Evolutionary conservation across 2,888 invertebrate species (phyloP).

Genomic region (Xestia c-nigrum): DNA sequence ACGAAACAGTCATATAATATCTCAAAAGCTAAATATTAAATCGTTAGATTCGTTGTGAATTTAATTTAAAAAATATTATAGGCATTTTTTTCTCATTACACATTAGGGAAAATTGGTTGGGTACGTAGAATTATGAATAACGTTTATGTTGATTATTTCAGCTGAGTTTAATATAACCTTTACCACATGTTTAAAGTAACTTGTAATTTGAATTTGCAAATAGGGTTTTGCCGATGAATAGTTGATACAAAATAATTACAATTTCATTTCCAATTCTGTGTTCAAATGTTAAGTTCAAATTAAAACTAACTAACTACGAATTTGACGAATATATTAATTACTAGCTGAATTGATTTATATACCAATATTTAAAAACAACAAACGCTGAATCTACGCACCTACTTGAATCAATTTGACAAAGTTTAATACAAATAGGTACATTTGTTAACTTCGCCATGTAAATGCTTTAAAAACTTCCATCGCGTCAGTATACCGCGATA

Average conservation of each 20-base stretch:
- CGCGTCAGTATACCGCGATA: background rate
- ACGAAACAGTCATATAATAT: background rate
- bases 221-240: background rate
- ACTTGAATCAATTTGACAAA: constrained; percentile 14
- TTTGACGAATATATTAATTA: background rate
- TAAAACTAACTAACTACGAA: background rate
- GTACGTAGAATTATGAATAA: background rate
- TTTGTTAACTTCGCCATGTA: background rate
- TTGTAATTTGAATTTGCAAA: background rate
- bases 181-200: background rate
- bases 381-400: background rate
- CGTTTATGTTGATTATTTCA: background rate
- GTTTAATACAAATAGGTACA: constrained; percentile 16
- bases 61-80: background rate
- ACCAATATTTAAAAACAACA: constrained; percentile 4
- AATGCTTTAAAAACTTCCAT: constrained; percentile 37
- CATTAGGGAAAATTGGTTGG: background rate
- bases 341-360: background rate
- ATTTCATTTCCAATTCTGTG: background rate
- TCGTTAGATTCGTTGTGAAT: background rate
- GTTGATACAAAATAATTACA: background rate
- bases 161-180: background rate
- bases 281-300: background rate
- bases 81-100: background rate
- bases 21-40: background rate